Base-by-base conservation (phyloP, 2,797 vertebrate genomes). In the Setipinna tenuifilis region DNA sequence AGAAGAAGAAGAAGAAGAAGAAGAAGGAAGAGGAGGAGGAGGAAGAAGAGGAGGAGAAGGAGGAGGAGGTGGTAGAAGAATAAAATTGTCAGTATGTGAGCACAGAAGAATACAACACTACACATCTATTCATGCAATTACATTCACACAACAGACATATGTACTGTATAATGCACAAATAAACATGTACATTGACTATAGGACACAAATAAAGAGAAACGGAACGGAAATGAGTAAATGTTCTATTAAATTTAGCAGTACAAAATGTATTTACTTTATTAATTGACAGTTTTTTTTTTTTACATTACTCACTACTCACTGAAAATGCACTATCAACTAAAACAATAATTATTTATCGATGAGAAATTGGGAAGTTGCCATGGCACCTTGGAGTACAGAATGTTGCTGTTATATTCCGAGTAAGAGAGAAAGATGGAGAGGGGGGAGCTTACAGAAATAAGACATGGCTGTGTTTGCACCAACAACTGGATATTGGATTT, bases 311-410 rank as follows among this genome's bases (percentile, higher is more conserved):
- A 88, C 92, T 92, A 93, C 61, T 85, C 93, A 92, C 87, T 90
- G 91, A 80, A 58, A 17, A 82, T 82, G 88, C 83, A 89, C 85
- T 80, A 88, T 88, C 91, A 90, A 90, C 90, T 87, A 90, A 83
- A 85, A 91, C 90, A 91, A 90, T 92, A 90, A 88, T 92, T 93
- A 93, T 92, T 92, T 89, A 89, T 90, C 90, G 93, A 93, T 94
- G 93, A 93, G 91, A 92, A 91, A 92, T 92, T 83, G 87, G 92
- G 93, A 95, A 94, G 93, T 91, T 95, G 94, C 95, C 95, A 95
- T 96, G 95, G 95, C 95, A 95, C 93, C 94, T 95, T 92, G 61
- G 84, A 84, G 86, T 91, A 92, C 88, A 88, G 10, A 83, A 65
- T 85, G 84, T 84, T 86, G 23, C 59, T 86, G 54, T 68, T 81